Evolutionary conservation across 2,113 vertebrate species (phyloP), one percentile per base, ranked within the genome.

Genomic region (Pseudorasbora parva): DNA sequence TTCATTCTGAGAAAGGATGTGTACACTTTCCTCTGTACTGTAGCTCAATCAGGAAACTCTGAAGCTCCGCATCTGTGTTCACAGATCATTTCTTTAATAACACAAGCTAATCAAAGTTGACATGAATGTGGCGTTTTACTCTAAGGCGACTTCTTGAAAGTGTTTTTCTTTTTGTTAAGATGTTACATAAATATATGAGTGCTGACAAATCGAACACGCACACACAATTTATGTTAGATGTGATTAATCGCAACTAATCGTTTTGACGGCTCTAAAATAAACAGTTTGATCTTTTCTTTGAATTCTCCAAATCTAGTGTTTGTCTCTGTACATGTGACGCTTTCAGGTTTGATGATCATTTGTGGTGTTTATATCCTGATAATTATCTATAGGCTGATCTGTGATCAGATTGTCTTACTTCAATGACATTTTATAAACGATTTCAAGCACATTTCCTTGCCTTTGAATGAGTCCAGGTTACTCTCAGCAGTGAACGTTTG

Each of bases 121-220:
- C 25, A 30, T 75, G 5, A 75, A 56, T 76, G 74, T 76, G 25
- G 15, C 30, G 10, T 74, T 51, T 27, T 9, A 73, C 71, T 73
- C 15, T 21, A 17, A 73, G 71, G 23, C 8, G 45, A 73, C 21
- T 47, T 66, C 33, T 37, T 37, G 7, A 37, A 60, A 12, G n/a
- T 12, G 57, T 41, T 21, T 33, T 69, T 49, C 3, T 41, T 76
- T 37, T n/a, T 57, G 27, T 57, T 33, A 8, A 37, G 17, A 21
- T 77, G 54, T 23, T 57, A 37, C 72, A 11, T 12, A 33, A 8
- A 73, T 49, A 33, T 19, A 54, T 8, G 0, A 54, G 17, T 54
- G 17, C 5, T 51, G 15, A 2, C 51, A 54, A 54, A 54, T 8
- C 2, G 2, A 54, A 47, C 45, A 45, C 47, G 2, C 47, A 49